Evolutionary conservation across 1,140 invertebrate species (phyloP), one percentile per base, ranked within the genome.

Genomic region (Trinorchestia longiramus): DNA sequence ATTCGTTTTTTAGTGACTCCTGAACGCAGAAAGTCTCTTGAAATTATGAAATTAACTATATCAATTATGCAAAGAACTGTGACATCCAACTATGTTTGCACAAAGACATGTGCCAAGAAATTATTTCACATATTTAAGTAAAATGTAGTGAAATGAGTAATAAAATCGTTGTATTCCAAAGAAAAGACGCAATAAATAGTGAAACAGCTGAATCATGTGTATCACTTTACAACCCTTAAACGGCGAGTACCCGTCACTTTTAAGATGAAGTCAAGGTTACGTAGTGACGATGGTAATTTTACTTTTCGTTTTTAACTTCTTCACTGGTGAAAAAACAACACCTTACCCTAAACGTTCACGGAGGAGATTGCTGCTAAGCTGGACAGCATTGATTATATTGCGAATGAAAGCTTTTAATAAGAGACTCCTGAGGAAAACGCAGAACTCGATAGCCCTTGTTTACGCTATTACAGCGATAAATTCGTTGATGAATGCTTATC

Each of bases 401-500:
- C 62, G 36, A 23, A 3, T 36, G 62, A 77, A 77, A 77, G 62
- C 28, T 23, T 77, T 77, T 77, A 36, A 53, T 53, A 36, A 15
- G 62, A 28, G 28, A 3, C 62, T 11, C 62, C 28, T 36, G 62
- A 3, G 28, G 28, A 77, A 77, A 77, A 77, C 1, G 62, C 62
- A 23, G 11, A 3, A 28, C 62, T 77, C 1, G 3, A 23, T 3
- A 77, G 28, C 62, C 28, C 28, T 19, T 77, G 62, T 77, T 11
- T 3, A 36, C 62, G 62, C 62, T 77, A 11, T 77, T 77, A 77
- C 15, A 3, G 62, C 62, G 1, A 28, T 77, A 77, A 77, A 77
- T 77, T 77, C 62, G 62, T 77, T 77, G 62, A 77, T 77, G 28
- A 77, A 77, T 77, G 62, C 62, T 77, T 77, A 77, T 77, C 62